Conservation (phyloP, 2,888 invertebrate species). For the Clostera curtula region DNA sequence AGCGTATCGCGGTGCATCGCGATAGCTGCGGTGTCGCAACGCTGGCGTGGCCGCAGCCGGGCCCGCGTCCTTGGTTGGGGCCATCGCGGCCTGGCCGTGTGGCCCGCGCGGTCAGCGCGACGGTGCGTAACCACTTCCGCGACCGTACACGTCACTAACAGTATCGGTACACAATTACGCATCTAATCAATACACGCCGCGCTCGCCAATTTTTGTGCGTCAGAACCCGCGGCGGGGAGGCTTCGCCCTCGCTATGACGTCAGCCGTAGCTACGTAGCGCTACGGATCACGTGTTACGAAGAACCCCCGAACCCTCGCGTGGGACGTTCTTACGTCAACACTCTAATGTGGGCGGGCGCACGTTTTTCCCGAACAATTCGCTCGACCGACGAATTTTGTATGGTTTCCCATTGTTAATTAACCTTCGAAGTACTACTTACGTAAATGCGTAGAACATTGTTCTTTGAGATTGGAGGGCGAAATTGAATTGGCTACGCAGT, state of each 20-base stretch:
- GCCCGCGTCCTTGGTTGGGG: slow-evolving; percentile 27
- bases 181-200: slow-evolving; percentile 32
- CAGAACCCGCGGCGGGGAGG: slow-evolving; percentile 12
- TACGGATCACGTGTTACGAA: slow-evolving; percentile 36
- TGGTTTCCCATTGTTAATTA: slow-evolving; percentile 24
- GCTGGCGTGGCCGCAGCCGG: slow-evolving; percentile 46
- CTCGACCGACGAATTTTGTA: slow-evolving; percentile 21
- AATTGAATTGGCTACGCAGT: slow-evolving; percentile 11
- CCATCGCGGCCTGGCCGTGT: slow-evolving; percentile 27
- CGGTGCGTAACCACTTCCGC: slow-evolving; percentile 61
- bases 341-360: slow-evolving; percentile 24
- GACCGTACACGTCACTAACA: slow-evolving; percentile 38
- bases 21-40: slow-evolving; percentile 27
- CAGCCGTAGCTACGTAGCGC: slow-evolving; percentile 33
- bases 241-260: slow-evolving; percentile 40
- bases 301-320: slow-evolving; percentile 23
- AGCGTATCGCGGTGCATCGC: slow-evolving; percentile 39
- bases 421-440: slow-evolving; percentile 17
- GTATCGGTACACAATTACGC: slow-evolving; percentile 22
- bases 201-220: slow-evolving; percentile 30
- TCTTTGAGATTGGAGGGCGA: slow-evolving; percentile 6
- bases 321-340: slow-evolving; percentile 33
- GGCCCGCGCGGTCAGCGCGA: slow-evolving; percentile 30
- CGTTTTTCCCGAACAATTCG: slow-evolving; percentile 29
- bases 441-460: slow-evolving; percentile 14